Percentiles rank a stretch among this genome's conserved stretches.
Conservation (phyloP, 2,888 invertebrate species). For the Meteorus cinctellus region DNA sequence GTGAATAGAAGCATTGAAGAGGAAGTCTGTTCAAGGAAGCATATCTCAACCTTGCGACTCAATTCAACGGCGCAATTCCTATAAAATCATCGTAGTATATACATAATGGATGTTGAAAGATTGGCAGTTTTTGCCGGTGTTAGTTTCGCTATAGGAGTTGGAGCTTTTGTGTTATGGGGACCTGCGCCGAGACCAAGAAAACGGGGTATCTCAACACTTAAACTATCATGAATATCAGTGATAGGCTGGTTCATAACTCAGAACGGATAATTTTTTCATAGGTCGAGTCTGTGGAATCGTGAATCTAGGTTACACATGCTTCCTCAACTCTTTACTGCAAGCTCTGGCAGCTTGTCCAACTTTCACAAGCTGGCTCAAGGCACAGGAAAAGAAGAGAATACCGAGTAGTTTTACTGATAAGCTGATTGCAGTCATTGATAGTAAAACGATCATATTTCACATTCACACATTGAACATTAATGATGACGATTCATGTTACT, state of each 20-base stretch:
- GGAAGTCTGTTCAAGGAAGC: too few relatives aligned
- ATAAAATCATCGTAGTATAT: too few relatives aligned
- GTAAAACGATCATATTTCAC: conserved; percentile 70
- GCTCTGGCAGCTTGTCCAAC: conserved; percentile 90
- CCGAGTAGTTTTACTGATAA: conserved; percentile 85
- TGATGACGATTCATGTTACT: not conserved
- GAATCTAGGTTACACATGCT: conserved; percentile 94
- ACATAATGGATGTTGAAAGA: conserved; percentile 81
- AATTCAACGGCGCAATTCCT: too few relatives aligned
- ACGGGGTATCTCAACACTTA: conserved; percentile 62
- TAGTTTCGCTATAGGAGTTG: conserved; percentile 87
- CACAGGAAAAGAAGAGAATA: conserved; percentile 77
- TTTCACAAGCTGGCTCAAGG: conserved; percentile 88
- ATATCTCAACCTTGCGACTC: too few relatives aligned
- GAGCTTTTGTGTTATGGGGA: conserved; percentile 89
- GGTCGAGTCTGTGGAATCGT: conserved; percentile 90
- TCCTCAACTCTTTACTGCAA: conserved; percentile 92
- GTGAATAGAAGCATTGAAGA: too few relatives aligned
- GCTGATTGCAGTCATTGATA: conserved; percentile 83
- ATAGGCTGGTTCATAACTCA: not conserved
- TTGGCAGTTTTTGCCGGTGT: conserved; percentile 86
- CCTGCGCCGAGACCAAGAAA: conserved; percentile 78
- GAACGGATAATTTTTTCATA: conserved; percentile 57
- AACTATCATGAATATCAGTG: not conserved
- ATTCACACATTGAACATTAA: not conserved